Percentiles rank a stretch among this genome's conserved stretches.
Evolutionary conservation across 1,140 invertebrate genomes (phyloP).

Genomic region (Drosophila tsacasi): DNA sequence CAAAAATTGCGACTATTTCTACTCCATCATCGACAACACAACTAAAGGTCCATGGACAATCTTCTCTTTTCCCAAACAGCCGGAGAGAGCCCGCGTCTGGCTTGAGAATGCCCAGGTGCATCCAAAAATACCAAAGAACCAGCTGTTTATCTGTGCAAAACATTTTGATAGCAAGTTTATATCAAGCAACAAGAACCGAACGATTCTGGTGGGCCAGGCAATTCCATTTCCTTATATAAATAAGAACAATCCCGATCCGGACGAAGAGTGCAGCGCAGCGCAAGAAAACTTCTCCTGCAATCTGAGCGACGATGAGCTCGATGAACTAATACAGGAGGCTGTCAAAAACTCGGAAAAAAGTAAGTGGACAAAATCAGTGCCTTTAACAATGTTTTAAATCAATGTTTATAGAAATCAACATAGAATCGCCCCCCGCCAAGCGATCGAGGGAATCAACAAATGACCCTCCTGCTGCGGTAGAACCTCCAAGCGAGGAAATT

Average conservation of each 20-base stretch:
- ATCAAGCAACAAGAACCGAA: slow-evolving; percentile 50
- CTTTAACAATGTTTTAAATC: too few relatives aligned
- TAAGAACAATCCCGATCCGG: neutral
- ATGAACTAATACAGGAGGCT: neutral
- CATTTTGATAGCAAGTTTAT: slow-evolving; percentile 73
- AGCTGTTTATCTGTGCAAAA: slow-evolving; percentile 68
- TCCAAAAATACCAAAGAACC: slow-evolving; percentile 37
- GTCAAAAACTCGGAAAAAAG: neutral
- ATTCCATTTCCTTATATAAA: slow-evolving; percentile 54
- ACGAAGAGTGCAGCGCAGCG: neutral
- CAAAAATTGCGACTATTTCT: slow-evolving; percentile 65
- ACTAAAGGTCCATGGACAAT: slow-evolving; percentile 36
- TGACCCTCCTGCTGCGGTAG: neutral
- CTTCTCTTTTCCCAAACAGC: slow-evolving; percentile 71
- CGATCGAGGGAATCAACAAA: neutral
- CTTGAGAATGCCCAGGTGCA: slow-evolving; percentile 51
- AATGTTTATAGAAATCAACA: slow-evolving; percentile 34
- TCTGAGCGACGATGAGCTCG: slow-evolving; percentile 36
- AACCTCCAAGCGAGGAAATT: neutral
- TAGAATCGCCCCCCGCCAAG: slow-evolving; percentile 24
- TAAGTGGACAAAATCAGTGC: neutral
- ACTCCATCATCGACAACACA: slow-evolving; percentile 13
- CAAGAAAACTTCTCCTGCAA: slow-evolving; percentile 41
- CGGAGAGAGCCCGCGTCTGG: slow-evolving; percentile 56
- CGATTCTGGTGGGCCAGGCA: slow-evolving; percentile 61